phyloP scores from a whole-genome alignment of 2,797 vertebrate species.

The Picus viridis region DNA sequence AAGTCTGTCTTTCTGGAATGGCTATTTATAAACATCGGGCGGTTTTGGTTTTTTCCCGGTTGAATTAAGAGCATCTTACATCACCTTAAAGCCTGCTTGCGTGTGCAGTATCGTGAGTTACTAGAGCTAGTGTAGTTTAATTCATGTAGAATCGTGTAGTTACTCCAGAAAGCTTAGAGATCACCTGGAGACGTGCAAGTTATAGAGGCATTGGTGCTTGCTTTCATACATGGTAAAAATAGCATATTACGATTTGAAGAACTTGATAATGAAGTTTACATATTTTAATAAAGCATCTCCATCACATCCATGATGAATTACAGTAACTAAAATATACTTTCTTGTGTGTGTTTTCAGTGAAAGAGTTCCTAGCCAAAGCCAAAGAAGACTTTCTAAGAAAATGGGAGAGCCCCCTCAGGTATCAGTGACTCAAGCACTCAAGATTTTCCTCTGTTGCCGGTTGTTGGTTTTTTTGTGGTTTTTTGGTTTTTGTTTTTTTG shows the following conservation, averaged over 20 bases:
- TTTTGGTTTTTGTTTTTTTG: no score
- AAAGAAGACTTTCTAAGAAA: conserved; percentile 99
- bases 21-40: not conserved
- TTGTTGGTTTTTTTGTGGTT: no score
- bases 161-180: conserved; percentile 33
- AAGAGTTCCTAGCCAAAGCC: conserved; percentile 99
- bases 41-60: conserved; percentile 5
- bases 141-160: conserved; percentile 37
- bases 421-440: conserved; percentile 41
- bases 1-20: conserved; percentile 1
- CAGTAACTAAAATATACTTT: not conserved
- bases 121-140: conserved; percentile 58
- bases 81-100: conserved; percentile 80
- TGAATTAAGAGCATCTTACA: conserved; percentile 59
- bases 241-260: not conserved
- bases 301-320: not conserved
- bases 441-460: not conserved
- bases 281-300: conserved; percentile 22
- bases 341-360: conserved; percentile 86
- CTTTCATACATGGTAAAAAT: conserved; percentile 43
- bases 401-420: conserved; percentile 99
- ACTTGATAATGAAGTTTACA: not conserved
- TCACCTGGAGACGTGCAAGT: conserved; percentile 38
- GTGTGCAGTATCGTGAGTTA: conserved; percentile 73
- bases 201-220: conserved; percentile 41